phyloP scores from a whole-genome alignment of 2,113 vertebrate genomes.

The Galemys pyrenaicus region DNA sequence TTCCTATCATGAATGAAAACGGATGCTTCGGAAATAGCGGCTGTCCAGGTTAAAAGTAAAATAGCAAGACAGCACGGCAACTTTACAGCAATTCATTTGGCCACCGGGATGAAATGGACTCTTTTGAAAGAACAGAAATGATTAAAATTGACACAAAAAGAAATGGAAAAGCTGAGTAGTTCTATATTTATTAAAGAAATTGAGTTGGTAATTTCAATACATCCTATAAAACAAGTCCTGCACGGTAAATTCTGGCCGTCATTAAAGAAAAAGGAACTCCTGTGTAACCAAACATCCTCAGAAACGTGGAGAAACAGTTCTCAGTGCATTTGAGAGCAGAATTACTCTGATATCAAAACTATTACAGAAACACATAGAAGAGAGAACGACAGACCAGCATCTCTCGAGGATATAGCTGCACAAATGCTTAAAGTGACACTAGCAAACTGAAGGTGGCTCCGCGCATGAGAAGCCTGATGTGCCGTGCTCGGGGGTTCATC shows the following conservation, averaged over 20 bases:
- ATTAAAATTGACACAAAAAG: constrained; percentile 3
- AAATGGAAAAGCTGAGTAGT: constrained; percentile 1
- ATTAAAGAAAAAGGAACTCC: background rate
- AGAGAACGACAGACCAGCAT: background rate
- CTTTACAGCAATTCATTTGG: background rate
- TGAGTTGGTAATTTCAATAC: constrained; percentile 4
- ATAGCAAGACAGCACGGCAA: background rate
- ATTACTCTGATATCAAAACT: background rate
- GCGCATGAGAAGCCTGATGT: background rate
- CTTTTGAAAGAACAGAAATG: constrained; percentile 15
- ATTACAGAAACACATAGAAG: background rate
- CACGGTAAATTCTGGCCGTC: background rate
- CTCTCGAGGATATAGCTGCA: background rate
- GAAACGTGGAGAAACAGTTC: background rate
- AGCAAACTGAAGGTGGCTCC: background rate
- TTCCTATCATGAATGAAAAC: background rate
- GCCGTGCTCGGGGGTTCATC: background rate
- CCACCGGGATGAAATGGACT: background rate
- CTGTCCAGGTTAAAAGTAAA: background rate
- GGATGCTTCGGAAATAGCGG: background rate
- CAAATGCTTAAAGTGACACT: background rate
- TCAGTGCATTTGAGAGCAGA: background rate
- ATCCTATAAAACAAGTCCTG: background rate
- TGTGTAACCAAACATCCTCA: background rate
- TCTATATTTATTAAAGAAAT: constrained; percentile 39